Evolutionary conservation across 2,888 invertebrate genomes (phyloP).

Genomic region (Spisula subtruncata): DNA sequence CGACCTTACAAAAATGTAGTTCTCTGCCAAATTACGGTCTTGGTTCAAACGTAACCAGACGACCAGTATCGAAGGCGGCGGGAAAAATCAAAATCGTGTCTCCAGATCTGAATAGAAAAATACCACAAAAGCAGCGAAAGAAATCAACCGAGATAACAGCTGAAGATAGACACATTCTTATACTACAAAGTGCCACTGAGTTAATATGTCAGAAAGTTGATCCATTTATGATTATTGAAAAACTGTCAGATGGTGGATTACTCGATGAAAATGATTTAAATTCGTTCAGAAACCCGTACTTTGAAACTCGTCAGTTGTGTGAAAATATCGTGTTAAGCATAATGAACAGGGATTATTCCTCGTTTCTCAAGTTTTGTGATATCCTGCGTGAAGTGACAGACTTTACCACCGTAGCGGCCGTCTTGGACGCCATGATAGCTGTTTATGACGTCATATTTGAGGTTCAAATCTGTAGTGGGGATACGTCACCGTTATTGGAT

Average conservation of each 20-base stretch:
- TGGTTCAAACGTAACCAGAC: constrained; percentile 29
- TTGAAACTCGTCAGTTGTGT: constrained; percentile 80
- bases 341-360: constrained; percentile 74
- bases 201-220: constrained; percentile 82
- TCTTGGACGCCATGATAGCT: constrained; percentile 83
- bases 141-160: constrained; percentile 76
- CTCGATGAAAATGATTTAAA: constrained; percentile 77
- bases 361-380: constrained; percentile 83
- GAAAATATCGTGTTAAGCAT: constrained; percentile 80
- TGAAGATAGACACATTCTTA: constrained; percentile 78
- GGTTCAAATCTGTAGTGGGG: constrained; percentile 69
- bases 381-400: constrained; percentile 73
- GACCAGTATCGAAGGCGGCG: constrained; percentile 51
- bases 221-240: constrained; percentile 79
- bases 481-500: constrained; percentile 77
- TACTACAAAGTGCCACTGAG: constrained; percentile 81
- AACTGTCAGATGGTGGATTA: constrained; percentile 74
- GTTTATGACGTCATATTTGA: constrained; percentile 82
- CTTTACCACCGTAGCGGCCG: constrained; percentile 78
- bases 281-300: constrained; percentile 77
- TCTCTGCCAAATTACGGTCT: constrained; percentile 43
- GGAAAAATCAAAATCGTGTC: constrained; percentile 80
- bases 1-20: constrained; percentile 38
- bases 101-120: constrained; percentile 77
- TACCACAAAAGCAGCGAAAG: constrained; percentile 72